Evolutionary conservation across 1,140 invertebrate species (phyloP).

Genomic region (Drosophila simulans): DNA sequence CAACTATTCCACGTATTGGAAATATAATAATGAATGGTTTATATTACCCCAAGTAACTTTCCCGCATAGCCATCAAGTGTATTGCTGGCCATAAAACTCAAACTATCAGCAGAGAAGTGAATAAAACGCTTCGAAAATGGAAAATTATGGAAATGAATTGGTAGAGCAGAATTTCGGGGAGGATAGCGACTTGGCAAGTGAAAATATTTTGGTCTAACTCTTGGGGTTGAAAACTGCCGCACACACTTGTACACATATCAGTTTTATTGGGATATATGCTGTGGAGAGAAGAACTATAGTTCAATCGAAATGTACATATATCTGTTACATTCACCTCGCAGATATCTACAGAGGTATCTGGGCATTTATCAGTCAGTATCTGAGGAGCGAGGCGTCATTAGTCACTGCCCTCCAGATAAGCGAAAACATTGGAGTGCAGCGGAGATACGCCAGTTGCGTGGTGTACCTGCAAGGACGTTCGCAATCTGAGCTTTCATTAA

Average conservation of each 20-base stretch:
- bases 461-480: constrained; percentile 63
- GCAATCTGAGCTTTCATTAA: constrained; percentile 69
- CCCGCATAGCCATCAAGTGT: constrained; percentile 4
- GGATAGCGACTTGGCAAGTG: not conserved
- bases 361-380: not conserved
- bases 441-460: not conserved
- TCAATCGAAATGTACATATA: not conserved
- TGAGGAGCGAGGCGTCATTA: constrained; percentile 4
- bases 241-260: not conserved
- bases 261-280: too few species aligned
- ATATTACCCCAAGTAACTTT: too few species aligned
- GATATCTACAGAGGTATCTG: not conserved
- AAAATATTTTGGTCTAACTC: not conserved
- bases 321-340: not conserved
- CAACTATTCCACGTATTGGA: too few species aligned
- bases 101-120: constrained; percentile 22
- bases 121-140: constrained; percentile 40
- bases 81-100: constrained; percentile 12
- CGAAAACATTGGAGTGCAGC: constrained; percentile 1
- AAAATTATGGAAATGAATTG: constrained; percentile 50
- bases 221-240: not conserved
- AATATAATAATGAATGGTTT: too few species aligned
- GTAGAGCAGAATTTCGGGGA: not conserved
- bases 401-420: constrained; percentile 23
- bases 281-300: too few species aligned